Percentiles rank a stretch among this genome's conserved stretches.
Evolutionary conservation across 2,888 invertebrate species (phyloP).

Genomic region (Galerucella pusilla): DNA sequence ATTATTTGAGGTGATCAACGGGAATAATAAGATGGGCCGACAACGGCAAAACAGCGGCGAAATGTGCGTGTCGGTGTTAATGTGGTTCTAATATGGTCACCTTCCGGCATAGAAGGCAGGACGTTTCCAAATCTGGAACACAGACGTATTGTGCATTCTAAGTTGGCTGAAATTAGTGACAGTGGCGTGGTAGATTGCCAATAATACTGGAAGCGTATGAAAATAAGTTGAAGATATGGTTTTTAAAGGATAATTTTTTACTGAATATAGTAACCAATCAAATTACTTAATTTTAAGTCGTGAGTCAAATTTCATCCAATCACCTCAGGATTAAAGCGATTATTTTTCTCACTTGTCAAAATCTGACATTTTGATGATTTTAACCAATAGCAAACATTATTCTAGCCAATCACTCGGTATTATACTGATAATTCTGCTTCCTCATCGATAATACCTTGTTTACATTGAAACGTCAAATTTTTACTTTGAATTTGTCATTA

Average conservation of each 20-base stretch:
- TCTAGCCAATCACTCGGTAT: too few relatives aligned
- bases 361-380: too few relatives aligned
- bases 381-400: too few relatives aligned
- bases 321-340: too few relatives aligned
- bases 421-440: too few relatives aligned
- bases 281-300: too few relatives aligned
- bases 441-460: too few relatives aligned
- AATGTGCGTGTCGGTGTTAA: conserved; percentile 26
- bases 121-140: conserved; percentile 50
- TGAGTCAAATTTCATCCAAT: too few relatives aligned
- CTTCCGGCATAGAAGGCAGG: conserved; percentile 50
- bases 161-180: conserved; percentile 22
- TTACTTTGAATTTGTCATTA: too few relatives aligned
- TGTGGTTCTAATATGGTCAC: conserved; percentile 49
- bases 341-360: too few relatives aligned
- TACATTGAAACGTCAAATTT: too few relatives aligned
- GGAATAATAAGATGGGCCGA: conserved; percentile 29
- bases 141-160: conserved; percentile 46
- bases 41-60: conserved; percentile 15
- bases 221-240: background rate
- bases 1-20: conserved; percentile 39
- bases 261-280: too few relatives aligned
- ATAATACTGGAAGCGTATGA: background rate
- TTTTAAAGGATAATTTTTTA: background rate
- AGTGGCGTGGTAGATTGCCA: background rate